phyloP scores from a whole-genome alignment of 2,888 invertebrate genomes.

The Ramazzottius varieornatus region DNA sequence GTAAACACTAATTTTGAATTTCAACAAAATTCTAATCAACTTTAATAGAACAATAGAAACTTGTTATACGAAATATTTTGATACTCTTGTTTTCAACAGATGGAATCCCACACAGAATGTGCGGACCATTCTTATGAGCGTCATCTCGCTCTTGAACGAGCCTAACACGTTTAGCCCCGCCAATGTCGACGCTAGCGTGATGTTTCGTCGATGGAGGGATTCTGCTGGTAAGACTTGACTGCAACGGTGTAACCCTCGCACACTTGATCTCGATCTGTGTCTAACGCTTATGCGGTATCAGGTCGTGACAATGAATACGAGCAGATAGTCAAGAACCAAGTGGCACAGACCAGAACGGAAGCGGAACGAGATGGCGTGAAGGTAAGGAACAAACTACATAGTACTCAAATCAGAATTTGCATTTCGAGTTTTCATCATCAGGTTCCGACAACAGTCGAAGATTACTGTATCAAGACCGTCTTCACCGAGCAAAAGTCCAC shows the following conservation, averaged over 20 bases:
- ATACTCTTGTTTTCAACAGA: too few relatives aligned
- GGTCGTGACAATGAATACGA: background rate
- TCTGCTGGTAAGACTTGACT: constrained; percentile 88
- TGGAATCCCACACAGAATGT: constrained; percentile 30
- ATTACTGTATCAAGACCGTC: constrained; percentile 24
- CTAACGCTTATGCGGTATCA: too few relatives aligned
- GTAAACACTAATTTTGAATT: constrained; percentile 30
- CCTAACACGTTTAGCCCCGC: constrained; percentile 98
- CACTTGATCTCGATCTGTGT: too few relatives aligned
- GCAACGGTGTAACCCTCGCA: too few relatives aligned
- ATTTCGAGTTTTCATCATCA: too few relatives aligned
- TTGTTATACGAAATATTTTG: too few relatives aligned
- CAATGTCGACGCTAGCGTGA: constrained; percentile 96
- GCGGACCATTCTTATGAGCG: constrained; percentile 79
- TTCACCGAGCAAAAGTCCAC: constrained; percentile 36
- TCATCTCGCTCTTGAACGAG: constrained; percentile 92
- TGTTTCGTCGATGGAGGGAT: constrained; percentile 95
- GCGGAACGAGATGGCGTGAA: constrained; percentile 26
- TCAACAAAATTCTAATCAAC: constrained; percentile 71
- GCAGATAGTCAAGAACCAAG: constrained; percentile 23
- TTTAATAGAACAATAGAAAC: too few relatives aligned
- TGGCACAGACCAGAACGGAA: constrained; percentile 23
- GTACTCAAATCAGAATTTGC: too few relatives aligned
- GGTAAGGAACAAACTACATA: too few relatives aligned
- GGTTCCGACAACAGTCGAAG: constrained; percentile 28